These are phyloP conservation scores for Baronia brevicornis DNA, from an alignment of 2,888 invertebrate species.

Conservation along the genomic window DNA sequence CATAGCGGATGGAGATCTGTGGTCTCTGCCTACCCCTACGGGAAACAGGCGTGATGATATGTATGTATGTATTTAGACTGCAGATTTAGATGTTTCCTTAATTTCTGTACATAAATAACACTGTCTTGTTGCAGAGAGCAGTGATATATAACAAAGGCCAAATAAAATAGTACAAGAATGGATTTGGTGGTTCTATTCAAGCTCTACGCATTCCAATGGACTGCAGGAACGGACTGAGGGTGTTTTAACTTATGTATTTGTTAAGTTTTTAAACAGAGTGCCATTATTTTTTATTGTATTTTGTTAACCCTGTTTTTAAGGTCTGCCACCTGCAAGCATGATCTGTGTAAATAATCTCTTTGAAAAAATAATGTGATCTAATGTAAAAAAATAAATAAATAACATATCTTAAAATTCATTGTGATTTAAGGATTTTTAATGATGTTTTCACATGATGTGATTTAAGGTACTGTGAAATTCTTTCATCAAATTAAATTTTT, in stretches of 20 bases:
- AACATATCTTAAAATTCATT: no score
- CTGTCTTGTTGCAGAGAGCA: conserved; percentile 51
- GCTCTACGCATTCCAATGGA: conserved; percentile 30
- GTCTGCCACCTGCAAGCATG: not conserved
- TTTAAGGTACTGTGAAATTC: not conserved
- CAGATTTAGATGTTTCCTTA: no score
- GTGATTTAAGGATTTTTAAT: no score
- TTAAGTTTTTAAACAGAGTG: conserved; percentile 46
- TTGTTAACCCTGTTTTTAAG: conserved; percentile 30
- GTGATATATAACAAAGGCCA: conserved; percentile 47
- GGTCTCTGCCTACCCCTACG: no score
- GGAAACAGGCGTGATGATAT: no score
- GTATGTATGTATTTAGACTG: no score
- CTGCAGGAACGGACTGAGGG: conserved; percentile 24
- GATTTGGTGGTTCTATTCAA: conserved; percentile 12
- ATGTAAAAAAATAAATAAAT: conserved; percentile 4
- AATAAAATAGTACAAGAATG: conserved; percentile 21
- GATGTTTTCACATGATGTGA: not conserved
- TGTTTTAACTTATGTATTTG: conserved; percentile 32
- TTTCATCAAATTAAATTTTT: not conserved
- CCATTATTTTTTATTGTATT: conserved; percentile 48
- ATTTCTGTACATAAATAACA: conserved; percentile 1
- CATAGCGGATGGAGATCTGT: no score
- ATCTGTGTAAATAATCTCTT: no score
- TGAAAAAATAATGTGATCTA: no score